Percentiles rank a stretch among this genome's conserved stretches.
These are phyloP conservation scores for Camponotus floridanus DNA, from an alignment of 1,140 invertebrate genomes.

Conservation along the genomic window DNA sequence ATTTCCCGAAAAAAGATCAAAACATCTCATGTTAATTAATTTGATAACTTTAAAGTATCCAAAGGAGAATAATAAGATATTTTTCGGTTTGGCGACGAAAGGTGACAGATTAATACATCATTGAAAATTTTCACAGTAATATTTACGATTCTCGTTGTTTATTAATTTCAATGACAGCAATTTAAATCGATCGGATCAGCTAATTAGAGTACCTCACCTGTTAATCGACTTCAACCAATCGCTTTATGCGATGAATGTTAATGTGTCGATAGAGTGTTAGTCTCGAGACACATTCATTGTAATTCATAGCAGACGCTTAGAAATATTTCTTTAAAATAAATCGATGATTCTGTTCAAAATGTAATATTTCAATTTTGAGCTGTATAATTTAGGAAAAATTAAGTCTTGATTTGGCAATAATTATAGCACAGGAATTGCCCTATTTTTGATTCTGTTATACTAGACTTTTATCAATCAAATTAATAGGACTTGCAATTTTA, in stretches of 20 bases:
- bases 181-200: constrained; percentile 19
- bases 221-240: background rate
- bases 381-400: background rate
- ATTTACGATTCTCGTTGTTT: background rate
- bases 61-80: constrained; percentile 25
- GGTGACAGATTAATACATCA: constrained; percentile 32
- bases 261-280: constrained; percentile 37
- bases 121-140: background rate
- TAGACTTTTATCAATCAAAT: background rate
- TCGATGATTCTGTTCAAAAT: background rate
- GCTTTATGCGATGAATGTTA: background rate
- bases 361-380: background rate
- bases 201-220: constrained; percentile 34
- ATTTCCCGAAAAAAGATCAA: background rate
- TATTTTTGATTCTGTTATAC: background rate
- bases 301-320: background rate
- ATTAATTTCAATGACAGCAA: constrained; percentile 29
- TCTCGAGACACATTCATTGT: background rate
- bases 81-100: constrained; percentile 4
- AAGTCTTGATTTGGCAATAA: background rate
- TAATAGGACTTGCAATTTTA: background rate
- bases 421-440: background rate
- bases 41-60: background rate
- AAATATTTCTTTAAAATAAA: constrained; percentile 9
- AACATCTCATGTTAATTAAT: constrained; percentile 4